A percentile compares a stretch with the other conserved stretches of the same genome.
Conservation (phyloP, 2,797 vertebrate genomes). For the Fratercula arctica region DNA sequence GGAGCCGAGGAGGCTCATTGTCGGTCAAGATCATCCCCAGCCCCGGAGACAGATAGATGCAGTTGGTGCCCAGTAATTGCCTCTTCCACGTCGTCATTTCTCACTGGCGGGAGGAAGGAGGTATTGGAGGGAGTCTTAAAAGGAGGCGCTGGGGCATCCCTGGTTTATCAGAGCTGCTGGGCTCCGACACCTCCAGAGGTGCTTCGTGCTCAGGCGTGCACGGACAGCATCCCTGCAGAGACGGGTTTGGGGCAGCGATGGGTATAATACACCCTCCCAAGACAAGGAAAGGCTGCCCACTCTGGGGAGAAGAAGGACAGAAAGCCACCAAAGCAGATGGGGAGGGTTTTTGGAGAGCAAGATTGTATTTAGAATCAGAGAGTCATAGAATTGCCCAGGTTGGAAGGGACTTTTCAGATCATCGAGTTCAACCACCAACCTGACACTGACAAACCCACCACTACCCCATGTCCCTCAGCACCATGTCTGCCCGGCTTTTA, state of each 20-base stretch:
- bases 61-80: background rate
- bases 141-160: background rate
- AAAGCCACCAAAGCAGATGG: background rate
- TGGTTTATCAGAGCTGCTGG: background rate
- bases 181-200: background rate
- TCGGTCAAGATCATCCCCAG: background rate
- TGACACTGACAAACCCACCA: too few species aligned
- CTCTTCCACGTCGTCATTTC: background rate
- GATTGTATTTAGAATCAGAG: too few species aligned
- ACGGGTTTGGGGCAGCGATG: background rate
- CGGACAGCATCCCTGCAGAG: background rate
- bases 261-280: background rate
- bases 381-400: too few species aligned
- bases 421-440: too few species aligned
- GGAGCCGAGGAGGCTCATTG: slow-evolving; percentile 25
- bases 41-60: background rate
- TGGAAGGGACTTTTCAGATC: too few species aligned
- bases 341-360: background rate
- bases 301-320: background rate
- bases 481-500: too few species aligned
- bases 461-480: too few species aligned
- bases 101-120: background rate
- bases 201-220: background rate
- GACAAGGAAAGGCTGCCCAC: background rate
- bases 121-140: background rate